Evolutionary conservation across 2,797 vertebrate genomes (phyloP).

Genomic region (Halcyon smyrnensis): DNA sequence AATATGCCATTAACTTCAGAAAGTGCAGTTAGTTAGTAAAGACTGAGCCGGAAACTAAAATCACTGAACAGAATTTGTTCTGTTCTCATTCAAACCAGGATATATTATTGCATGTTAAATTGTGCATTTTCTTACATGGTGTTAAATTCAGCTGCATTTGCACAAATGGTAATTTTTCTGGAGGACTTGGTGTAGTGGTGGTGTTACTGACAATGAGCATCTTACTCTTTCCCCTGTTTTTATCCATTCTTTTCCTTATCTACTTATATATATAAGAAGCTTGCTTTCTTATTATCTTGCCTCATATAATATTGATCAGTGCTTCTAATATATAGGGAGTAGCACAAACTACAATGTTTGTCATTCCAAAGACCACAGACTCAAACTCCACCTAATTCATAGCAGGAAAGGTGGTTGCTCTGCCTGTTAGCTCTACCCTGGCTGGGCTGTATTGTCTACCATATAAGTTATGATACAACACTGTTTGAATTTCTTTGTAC

Average conservation of each 20-base stretch:
- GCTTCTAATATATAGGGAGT: neutral
- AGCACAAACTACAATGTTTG: neutral
- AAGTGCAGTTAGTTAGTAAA: too few relatives aligned
- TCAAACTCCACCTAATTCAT: neutral
- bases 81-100: too few relatives aligned
- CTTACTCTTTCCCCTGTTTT: neutral
- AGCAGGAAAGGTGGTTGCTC: neutral
- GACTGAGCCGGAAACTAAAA: too few relatives aligned
- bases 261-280: neutral
- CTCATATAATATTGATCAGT: neutral
- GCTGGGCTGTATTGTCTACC: neutral
- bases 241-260: neutral
- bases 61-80: too few relatives aligned
- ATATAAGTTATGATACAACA: accelerated
- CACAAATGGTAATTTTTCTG: neutral
- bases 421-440: neutral
- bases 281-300: neutral
- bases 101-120: neutral
- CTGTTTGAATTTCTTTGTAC: neutral
- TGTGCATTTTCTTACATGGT: neutral
- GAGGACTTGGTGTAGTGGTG: neutral
- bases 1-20: too few relatives aligned
- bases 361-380: neutral
- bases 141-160: neutral
- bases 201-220: neutral